These are phyloP conservation scores for Toxotes jaculatrix DNA, from an alignment of 2,113 vertebrate genomes.

Conservation along the genomic window DNA sequence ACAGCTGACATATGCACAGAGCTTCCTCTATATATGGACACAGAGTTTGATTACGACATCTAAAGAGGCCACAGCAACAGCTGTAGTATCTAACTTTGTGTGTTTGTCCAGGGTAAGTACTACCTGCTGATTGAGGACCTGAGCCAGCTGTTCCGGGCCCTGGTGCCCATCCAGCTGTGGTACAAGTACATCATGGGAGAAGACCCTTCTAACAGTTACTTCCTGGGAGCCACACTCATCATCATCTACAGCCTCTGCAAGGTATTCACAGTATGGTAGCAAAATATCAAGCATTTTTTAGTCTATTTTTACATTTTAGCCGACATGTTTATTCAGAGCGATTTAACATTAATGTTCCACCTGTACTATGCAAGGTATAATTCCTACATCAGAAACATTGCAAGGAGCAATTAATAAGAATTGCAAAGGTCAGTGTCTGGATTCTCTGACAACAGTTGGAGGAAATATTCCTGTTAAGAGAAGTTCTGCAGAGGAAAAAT, in stretches of 20 bases:
- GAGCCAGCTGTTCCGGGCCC: constrained; percentile 96
- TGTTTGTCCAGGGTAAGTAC: constrained; percentile 91
- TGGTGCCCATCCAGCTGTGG: constrained; percentile 98
- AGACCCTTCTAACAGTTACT: constrained; percentile 93
- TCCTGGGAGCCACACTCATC: constrained; percentile 93
- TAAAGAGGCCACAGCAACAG: not conserved
- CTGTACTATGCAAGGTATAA: no score
- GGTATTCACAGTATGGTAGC: constrained; percentile 73
- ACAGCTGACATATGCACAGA: not conserved
- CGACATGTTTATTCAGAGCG: no score
- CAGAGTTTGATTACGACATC: not conserved
- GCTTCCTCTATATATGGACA: not conserved
- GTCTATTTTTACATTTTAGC: not conserved
- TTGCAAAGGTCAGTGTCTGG: no score
- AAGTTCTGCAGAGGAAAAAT: no score
- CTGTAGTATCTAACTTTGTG: not conserved
- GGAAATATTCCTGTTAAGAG: no score
- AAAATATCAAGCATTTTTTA: no score
- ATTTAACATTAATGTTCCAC: no score
- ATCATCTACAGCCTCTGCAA: constrained; percentile 98
- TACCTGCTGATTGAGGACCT: constrained; percentile 97
- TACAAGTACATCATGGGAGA: constrained; percentile 99
- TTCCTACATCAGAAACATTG: no score
- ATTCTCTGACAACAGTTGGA: no score
- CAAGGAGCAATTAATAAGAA: no score